Evolutionary conservation across 2,888 invertebrate species (phyloP).

Genomic region (Nemotelus pantherinus): DNA sequence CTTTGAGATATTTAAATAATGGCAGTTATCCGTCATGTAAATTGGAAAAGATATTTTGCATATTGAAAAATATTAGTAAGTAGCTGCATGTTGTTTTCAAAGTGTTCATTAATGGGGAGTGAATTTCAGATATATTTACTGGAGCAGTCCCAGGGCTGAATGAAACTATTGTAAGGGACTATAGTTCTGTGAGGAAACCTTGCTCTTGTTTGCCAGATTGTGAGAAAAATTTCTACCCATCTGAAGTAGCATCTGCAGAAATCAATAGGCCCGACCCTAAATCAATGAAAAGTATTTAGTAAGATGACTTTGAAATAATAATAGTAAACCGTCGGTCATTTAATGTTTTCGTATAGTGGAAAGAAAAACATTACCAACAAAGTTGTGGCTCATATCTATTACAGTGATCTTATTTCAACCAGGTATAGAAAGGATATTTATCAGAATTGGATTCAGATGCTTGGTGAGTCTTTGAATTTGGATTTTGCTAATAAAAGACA

Average conservation of each 20-base stretch:
- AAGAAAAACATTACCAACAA: constrained; percentile 61
- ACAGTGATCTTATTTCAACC: constrained; percentile 73
- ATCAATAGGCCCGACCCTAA: constrained; percentile 63
- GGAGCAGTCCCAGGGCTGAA: constrained; percentile 65
- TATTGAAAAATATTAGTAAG: constrained; percentile 58
- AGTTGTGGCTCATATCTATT: constrained; percentile 73
- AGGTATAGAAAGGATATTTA: constrained; percentile 73
- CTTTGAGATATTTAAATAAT: constrained; percentile 68
- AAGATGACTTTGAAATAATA: not conserved
- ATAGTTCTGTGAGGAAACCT: constrained; percentile 48
- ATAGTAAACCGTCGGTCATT: too few relatives aligned
- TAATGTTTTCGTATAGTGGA: too few relatives aligned
- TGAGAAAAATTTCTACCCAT: constrained; percentile 69
- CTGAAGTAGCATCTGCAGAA: constrained; percentile 71
- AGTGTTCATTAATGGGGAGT: not conserved
- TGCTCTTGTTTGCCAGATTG: constrained; percentile 73
- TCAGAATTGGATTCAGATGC: constrained; percentile 75
- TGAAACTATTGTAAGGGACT: constrained; percentile 42
- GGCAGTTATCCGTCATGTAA: constrained; percentile 57
- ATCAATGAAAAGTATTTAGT: not conserved
- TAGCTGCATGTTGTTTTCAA: not conserved
- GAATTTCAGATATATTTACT: constrained; percentile 54
- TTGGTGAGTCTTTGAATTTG: constrained; percentile 66
- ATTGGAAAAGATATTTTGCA: constrained; percentile 56
- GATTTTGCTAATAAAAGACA: not conserved